These are phyloP conservation scores for Cryptops parisi DNA, from an alignment of 2,888 invertebrate genomes.

Conservation along the genomic window DNA sequence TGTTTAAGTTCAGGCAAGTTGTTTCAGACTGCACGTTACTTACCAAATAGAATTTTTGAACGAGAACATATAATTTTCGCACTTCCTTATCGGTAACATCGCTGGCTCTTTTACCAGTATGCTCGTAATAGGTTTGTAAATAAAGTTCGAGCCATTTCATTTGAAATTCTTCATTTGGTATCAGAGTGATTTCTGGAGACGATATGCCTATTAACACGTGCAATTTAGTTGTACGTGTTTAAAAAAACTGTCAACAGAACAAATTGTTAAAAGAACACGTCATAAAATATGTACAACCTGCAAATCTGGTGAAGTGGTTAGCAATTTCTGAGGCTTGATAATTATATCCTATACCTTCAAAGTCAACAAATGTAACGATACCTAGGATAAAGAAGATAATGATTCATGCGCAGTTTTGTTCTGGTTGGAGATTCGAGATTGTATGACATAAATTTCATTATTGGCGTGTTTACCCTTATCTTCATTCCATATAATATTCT, in stretches of 20 bases:
- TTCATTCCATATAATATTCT: slow-evolving; percentile 9
- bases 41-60: slow-evolving; percentile 1
- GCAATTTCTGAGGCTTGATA: slow-evolving; percentile 3
- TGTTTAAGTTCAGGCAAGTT: not conserved
- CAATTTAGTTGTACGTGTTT: too few relatives aligned
- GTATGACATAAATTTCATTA: not conserved
- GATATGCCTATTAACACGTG: too few relatives aligned
- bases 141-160: not conserved
- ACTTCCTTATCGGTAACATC: slow-evolving; percentile 5
- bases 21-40: not conserved
- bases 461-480: not conserved
- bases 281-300: too few relatives aligned
- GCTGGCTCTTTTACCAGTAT: not conserved
- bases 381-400: too few relatives aligned
- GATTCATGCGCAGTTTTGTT: too few relatives aligned
- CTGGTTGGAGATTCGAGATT: too few relatives aligned
- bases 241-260: not conserved
- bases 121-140: not conserved
- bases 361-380: slow-evolving; percentile 5
- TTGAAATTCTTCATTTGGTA: slow-evolving; percentile 2
- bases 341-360: slow-evolving; percentile 1
- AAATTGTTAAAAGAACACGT: not conserved
- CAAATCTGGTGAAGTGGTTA: not conserved
- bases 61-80: not conserved
- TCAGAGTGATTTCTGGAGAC: not conserved